phyloP scores from a whole-genome alignment of 2,113 vertebrate species.

The Sinocyclocheilus anophthalmus region DNA sequence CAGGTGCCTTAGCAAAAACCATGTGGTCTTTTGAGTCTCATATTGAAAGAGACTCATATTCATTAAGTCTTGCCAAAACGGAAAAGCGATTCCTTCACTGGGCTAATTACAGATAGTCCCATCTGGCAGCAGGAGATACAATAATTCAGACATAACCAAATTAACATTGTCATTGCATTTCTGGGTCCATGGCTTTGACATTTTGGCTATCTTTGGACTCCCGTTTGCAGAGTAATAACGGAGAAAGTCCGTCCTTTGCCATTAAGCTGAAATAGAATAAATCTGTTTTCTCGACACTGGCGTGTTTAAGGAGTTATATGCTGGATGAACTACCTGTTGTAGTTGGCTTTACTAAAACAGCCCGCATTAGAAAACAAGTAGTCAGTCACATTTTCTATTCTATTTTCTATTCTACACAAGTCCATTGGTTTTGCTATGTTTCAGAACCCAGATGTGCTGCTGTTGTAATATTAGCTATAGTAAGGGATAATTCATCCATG shows the following conservation, averaged over 20 bases:
- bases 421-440: no score
- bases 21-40: conserved; percentile 41
- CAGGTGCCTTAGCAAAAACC: conserved; percentile 41
- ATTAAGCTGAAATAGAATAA: not conserved
- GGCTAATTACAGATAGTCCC: conserved; percentile 55
- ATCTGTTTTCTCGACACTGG: not conserved
- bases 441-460: no score
- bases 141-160: conserved; percentile 56
- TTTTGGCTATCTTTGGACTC: conserved; percentile 2
- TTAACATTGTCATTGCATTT: conserved; percentile 49
- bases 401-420: not conserved
- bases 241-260: not conserved
- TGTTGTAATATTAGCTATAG: no score
- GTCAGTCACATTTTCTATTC: not conserved
- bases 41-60: conserved; percentile 41
- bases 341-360: not conserved
- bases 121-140: conserved; percentile 51
- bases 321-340: not conserved
- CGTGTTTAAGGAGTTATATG: not conserved
- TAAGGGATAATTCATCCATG: no score
- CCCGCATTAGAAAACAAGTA: not conserved
- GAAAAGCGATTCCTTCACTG: conserved; percentile 52
- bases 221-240: not conserved
- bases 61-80: conserved; percentile 51
- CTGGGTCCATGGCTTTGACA: not conserved